phyloP scores from a whole-genome alignment of 2,888 invertebrate species.

The Oligia strigilis region DNA sequence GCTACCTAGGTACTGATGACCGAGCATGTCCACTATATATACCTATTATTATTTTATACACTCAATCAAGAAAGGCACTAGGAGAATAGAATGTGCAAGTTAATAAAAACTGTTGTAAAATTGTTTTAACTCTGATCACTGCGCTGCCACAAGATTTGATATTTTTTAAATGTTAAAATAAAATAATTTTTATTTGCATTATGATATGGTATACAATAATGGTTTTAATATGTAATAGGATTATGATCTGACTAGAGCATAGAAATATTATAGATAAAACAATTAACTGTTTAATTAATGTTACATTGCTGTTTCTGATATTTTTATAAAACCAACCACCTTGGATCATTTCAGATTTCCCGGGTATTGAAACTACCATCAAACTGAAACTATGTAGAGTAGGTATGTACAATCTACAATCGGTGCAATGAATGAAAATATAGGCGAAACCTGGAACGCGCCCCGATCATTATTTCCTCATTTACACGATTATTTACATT shows the following conservation, averaged over 20 bases:
- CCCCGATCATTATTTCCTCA: slow-evolving; percentile 20
- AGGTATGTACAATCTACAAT: neutral
- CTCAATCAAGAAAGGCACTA: neutral
- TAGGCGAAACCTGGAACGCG: slow-evolving; percentile 54
- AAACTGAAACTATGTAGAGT: slow-evolving; percentile 2
- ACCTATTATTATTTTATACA: too few species aligned
- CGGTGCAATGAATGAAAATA: slow-evolving; percentile 3
- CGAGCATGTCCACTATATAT: neutral
- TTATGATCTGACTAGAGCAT: neutral
- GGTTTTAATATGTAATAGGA: neutral
- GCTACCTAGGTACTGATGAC: neutral
- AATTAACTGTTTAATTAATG: neutral
- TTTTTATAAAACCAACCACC: neutral
- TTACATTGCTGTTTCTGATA: neutral
- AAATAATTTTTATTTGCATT: neutral
- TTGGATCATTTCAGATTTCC: slow-evolving; percentile 19
- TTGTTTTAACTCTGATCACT: neutral
- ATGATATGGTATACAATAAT: neutral
- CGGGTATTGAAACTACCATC: slow-evolving; percentile 20
- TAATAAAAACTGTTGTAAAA: neutral
- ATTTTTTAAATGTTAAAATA: neutral
- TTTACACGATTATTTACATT: slow-evolving; percentile 31
- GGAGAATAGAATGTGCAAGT: neutral
- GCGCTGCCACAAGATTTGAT: too few species aligned
- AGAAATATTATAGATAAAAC: neutral